phyloP scores from a whole-genome alignment of 2,888 invertebrate species.

The Heteropelma amictum region DNA sequence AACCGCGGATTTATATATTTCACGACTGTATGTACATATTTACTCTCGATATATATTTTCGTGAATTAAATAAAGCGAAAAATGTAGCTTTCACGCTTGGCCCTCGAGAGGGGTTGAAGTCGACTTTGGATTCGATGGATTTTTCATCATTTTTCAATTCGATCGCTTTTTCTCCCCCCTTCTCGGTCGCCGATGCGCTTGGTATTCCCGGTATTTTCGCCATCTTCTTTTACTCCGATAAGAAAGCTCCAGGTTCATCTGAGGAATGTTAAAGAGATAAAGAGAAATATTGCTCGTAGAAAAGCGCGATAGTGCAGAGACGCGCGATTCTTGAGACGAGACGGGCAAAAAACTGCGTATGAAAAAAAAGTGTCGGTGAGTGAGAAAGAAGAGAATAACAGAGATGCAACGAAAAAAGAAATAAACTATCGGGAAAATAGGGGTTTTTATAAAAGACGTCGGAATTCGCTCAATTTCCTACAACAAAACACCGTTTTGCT shows the following conservation, averaged over 20 bases:
- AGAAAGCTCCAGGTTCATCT: constrained; percentile 4
- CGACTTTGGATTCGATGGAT: constrained; percentile 42
- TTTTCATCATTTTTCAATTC: constrained; percentile 52
- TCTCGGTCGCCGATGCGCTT: too few relatives aligned
- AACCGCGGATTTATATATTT: too few relatives aligned
- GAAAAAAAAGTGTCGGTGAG: background rate
- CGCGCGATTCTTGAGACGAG: background rate
- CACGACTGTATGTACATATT: too few relatives aligned
- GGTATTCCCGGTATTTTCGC: constrained; percentile 2
- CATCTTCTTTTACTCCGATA: background rate
- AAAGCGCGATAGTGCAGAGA: background rate
- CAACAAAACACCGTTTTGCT: too few relatives aligned
- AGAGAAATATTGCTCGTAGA: constrained; percentile 13
- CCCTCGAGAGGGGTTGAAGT: constrained; percentile 8
- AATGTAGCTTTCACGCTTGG: too few relatives aligned
- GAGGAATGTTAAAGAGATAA: constrained; percentile 18
- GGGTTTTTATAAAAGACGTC: too few relatives aligned
- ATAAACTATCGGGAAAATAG: too few relatives aligned
- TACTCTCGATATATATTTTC: too few relatives aligned
- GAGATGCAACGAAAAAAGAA: too few relatives aligned
- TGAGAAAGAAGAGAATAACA: too few relatives aligned
- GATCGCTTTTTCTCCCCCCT: background rate
- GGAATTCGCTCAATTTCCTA: too few relatives aligned
- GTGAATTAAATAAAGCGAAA: too few relatives aligned
- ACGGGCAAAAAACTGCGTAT: background rate